Base-by-base conservation (phyloP, 2,797 vertebrate species). In the Okamejei kenojei region DNA sequence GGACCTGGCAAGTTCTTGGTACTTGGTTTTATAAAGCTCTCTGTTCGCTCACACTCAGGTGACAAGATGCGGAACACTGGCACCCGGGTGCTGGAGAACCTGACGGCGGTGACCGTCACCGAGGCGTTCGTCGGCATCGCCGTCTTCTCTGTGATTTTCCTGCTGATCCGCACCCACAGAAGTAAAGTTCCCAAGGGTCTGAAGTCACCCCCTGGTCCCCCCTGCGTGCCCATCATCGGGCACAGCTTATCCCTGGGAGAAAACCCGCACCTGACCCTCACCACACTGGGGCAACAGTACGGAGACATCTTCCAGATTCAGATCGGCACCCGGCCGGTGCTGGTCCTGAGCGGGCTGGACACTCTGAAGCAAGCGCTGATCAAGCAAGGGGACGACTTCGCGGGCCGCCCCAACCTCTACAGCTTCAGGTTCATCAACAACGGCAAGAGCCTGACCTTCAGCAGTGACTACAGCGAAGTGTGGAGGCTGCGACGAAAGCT, bases 381-480 rank as follows among this genome's bases (percentile, higher is more conserved):
- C 94, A 97, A 95, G 94, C 97, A 99, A 94, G 98, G 96, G 0
- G 97, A 98, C 0, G 98, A 97, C 0, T 99, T 99, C 93, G 93
- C 97, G 1, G 97, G 98, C 0, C 96, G 98, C 0, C 98, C 98
- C 0, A 95, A 98, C 94, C 95, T 99, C 8, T 93, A 97, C 95
- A 98, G 95, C 94, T 97, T 97, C 93, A 94, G 0, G 0, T 91
- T 95, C 0, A 0, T 99, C 81, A 0, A 82, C 0, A 0, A 97
- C 0, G 98, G 98, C 0, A 96, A 98, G 93, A 98, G 98, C 94
- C 19, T 99, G 95, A 0, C 96, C 54, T 99, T 99, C 95, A 96
- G 96, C 93, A 94, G 96, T 0, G 98, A 99, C 94, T 94, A 96
- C 0, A 96, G 96, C 0, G 97, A 97, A 0, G 95, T 97, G 63